Evolutionary conservation across 2,888 invertebrate species (phyloP).

Genomic region (Thera obeliscata): DNA sequence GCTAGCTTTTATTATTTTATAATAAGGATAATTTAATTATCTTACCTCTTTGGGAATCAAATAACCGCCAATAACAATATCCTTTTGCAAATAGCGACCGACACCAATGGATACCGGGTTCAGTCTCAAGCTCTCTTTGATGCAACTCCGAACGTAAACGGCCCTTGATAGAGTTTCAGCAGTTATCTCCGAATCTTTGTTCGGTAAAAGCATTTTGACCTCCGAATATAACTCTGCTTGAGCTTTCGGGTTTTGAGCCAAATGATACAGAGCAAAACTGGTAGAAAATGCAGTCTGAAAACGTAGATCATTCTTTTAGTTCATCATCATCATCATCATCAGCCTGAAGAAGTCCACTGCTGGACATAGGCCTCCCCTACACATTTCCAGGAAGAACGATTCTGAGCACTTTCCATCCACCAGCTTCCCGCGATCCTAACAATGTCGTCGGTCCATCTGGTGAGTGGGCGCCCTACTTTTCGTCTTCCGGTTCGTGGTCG

Average conservation of each 20-base stretch:
- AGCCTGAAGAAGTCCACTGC: too few species aligned
- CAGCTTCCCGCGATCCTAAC: too few species aligned
- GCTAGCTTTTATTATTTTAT: too few species aligned
- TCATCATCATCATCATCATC: too few species aligned
- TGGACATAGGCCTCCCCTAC: too few species aligned
- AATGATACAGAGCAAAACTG: constrained; percentile 91
- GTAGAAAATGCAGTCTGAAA: constrained; percentile 90
- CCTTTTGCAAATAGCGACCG: constrained; percentile 89
- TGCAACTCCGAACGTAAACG: constrained; percentile 89
- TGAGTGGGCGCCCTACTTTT: too few species aligned
- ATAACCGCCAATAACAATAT: constrained; percentile 89
- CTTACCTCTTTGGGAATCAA: constrained; percentile 89
- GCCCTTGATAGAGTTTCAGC: constrained; percentile 85
- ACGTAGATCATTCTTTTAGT: neutral
- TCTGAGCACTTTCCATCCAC: too few species aligned
- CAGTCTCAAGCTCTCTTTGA: constrained; percentile 93
- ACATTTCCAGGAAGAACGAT: too few species aligned
- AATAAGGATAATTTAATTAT: too few species aligned
- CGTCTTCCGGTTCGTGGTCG: too few species aligned
- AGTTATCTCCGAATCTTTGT: constrained; percentile 79
- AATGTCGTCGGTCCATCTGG: too few species aligned
- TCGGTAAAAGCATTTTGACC: constrained; percentile 82
- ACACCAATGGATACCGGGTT: constrained; percentile 94
- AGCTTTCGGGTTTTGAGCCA: constrained; percentile 87
- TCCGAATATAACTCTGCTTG: constrained; percentile 89